phyloP scores from a whole-genome alignment of 2,113 vertebrate species.

The Prolemur simus region DNA sequence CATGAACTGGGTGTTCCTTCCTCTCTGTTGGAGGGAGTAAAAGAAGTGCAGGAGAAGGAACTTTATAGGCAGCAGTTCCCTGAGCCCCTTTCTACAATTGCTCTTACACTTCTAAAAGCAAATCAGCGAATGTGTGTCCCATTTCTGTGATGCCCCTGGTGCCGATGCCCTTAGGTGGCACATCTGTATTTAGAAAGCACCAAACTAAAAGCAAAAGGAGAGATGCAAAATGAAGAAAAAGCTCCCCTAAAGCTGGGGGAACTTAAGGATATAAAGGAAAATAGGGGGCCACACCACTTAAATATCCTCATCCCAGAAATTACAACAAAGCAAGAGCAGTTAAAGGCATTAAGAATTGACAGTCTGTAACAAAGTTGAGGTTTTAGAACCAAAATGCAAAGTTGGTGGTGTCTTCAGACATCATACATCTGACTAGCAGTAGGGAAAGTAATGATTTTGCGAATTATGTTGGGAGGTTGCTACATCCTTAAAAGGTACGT shows the following conservation, averaged over 20 bases:
- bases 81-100: not conserved
- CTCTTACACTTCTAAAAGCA: not conserved
- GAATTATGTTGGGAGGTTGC: conserved; percentile 49
- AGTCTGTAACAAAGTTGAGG: not conserved
- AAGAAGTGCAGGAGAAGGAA: not conserved
- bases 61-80: not conserved
- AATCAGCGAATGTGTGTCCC: accelerated
- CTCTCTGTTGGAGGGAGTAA: not conserved
- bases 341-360: not conserved
- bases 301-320: not conserved
- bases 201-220: not conserved
- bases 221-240: not conserved
- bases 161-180: not conserved
- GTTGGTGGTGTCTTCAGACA: conserved; percentile 63
- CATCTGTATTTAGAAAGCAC: not conserved
- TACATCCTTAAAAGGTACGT: conserved; percentile 42
- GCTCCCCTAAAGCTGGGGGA: not conserved
- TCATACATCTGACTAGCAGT: conserved; percentile 58
- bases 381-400: conserved; percentile 57
- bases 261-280: not conserved
- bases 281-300: not conserved
- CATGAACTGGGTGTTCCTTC: not conserved
- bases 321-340: not conserved
- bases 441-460: conserved; percentile 66
- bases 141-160: not conserved